A percentile compares a stretch with the other conserved stretches of the same genome.
These are phyloP conservation scores for Scaptomyza tumidula DNA, from an alignment of 2,888 invertebrate genomes.

Conservation along the genomic window DNA sequence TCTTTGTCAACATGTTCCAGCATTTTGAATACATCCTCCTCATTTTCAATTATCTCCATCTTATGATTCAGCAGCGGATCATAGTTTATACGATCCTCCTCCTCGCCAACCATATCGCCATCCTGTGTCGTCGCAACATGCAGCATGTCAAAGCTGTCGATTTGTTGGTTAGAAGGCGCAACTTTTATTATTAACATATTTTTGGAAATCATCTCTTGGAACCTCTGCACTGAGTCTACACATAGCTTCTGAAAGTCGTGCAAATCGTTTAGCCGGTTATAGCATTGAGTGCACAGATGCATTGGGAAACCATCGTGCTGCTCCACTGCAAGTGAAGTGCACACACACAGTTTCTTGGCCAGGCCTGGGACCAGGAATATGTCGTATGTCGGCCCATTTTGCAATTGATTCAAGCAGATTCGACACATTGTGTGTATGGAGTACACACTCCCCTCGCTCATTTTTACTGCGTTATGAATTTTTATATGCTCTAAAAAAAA, in stretches of 20 bases:
- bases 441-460: constrained; percentile 54
- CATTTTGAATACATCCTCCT: constrained; percentile 82
- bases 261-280: constrained; percentile 74
- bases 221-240: constrained; percentile 75
- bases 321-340: constrained; percentile 80
- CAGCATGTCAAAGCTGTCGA: constrained; percentile 63
- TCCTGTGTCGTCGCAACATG: constrained; percentile 59
- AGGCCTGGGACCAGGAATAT: constrained; percentile 77
- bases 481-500: constrained; percentile 15
- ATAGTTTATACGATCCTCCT: constrained; percentile 78
- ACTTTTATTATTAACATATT: constrained; percentile 38
- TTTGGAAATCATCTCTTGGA: constrained; percentile 66
- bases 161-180: constrained; percentile 40
- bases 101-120: constrained; percentile 61
- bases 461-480: constrained; percentile 36
- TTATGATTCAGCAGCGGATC: constrained; percentile 80
- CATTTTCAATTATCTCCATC: constrained; percentile 81
- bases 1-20: constrained; percentile 81
- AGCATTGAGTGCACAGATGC: constrained; percentile 77
- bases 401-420: constrained; percentile 77
- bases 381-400: constrained; percentile 63
- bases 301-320: constrained; percentile 81
- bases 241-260: constrained; percentile 81
- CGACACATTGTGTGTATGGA: constrained; percentile 80
- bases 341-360: constrained; percentile 78